A percentile compares a stretch with the other conserved stretches of the same genome.
Conservation (phyloP, 2,797 vertebrate genomes). For the Heliangelus exortis region DNA sequence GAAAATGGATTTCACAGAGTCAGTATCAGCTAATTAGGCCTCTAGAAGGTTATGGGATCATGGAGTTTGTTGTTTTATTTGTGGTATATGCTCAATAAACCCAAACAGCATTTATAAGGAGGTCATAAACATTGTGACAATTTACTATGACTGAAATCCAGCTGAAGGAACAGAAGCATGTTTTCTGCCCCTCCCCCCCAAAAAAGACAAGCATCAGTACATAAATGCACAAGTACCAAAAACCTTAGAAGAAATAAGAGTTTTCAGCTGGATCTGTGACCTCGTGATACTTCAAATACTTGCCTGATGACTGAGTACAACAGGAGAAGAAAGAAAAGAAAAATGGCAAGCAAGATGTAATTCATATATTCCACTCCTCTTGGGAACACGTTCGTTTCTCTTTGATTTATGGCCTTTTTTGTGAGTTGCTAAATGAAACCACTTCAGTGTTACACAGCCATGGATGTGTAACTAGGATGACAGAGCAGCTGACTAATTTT, state of each 20-base stretch:
- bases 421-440: neutral
- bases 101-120: neutral
- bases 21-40: neutral
- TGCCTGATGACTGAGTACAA: neutral
- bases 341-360: neutral
- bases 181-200: neutral
- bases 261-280: neutral
- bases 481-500: neutral
- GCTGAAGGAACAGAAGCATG: neutral
- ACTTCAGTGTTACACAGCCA: neutral
- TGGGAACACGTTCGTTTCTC: neutral
- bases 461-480: neutral
- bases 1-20: neutral
- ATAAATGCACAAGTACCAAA: neutral
- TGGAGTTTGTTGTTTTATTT: neutral
- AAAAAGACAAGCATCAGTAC: neutral
- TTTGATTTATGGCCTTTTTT: neutral
- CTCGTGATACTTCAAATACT: neutral
- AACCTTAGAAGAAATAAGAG: neutral
- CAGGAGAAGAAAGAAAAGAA: neutral
- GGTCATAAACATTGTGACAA: neutral
- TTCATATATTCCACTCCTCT: rapidly evolving
- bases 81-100: neutral
- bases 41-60: neutral
- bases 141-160: neutral